Evolutionary conservation across 2,888 invertebrate species (phyloP).

Genomic region (Tetragonula carbonaria): DNA sequence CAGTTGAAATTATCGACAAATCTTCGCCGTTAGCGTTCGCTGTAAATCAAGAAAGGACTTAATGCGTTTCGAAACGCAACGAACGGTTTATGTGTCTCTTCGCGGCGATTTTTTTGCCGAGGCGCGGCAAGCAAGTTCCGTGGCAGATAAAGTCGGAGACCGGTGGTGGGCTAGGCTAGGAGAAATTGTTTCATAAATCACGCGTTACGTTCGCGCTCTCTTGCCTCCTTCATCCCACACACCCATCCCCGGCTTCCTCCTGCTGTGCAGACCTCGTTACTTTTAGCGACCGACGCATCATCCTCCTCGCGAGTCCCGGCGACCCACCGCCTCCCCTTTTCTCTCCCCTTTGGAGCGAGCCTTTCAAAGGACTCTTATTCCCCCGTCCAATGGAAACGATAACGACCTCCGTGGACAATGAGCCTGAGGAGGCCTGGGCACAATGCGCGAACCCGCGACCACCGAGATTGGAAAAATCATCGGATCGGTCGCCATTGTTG

Average conservation of each 20-base stretch:
- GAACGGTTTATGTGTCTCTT: no score
- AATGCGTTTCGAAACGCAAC: no score
- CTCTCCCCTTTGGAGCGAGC: slow-evolving; percentile 26
- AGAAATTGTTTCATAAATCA: slow-evolving; percentile 72
- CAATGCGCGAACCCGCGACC: slow-evolving; percentile 35
- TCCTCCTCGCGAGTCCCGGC: slow-evolving; percentile 17
- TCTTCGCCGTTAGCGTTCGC: no score
- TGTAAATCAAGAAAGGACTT: no score
- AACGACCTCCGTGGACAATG: slow-evolving; percentile 59
- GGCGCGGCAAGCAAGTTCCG: slow-evolving; percentile 44
- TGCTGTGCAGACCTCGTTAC: slow-evolving; percentile 59
- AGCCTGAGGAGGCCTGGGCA: slow-evolving; percentile 30
- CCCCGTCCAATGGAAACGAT: slow-evolving; percentile 51
- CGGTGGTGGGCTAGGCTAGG: slow-evolving; percentile 34
- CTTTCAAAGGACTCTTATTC: slow-evolving; percentile 56
- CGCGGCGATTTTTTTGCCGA: no score
- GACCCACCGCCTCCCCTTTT: slow-evolving; percentile 3
- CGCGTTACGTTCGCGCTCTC: slow-evolving; percentile 43
- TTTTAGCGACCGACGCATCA: slow-evolving; percentile 39
- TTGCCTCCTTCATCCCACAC: not conserved
- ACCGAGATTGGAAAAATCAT: slow-evolving; percentile 43
- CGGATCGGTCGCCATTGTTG: slow-evolving; percentile 17
- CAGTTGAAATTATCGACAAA: no score
- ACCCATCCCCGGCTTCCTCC: slow-evolving; percentile 37
- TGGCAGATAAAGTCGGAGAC: slow-evolving; percentile 37